Evolutionary conservation across 2,113 vertebrate genomes (phyloP).

Genomic region (Syngnathoides biaculeatus): DNA sequence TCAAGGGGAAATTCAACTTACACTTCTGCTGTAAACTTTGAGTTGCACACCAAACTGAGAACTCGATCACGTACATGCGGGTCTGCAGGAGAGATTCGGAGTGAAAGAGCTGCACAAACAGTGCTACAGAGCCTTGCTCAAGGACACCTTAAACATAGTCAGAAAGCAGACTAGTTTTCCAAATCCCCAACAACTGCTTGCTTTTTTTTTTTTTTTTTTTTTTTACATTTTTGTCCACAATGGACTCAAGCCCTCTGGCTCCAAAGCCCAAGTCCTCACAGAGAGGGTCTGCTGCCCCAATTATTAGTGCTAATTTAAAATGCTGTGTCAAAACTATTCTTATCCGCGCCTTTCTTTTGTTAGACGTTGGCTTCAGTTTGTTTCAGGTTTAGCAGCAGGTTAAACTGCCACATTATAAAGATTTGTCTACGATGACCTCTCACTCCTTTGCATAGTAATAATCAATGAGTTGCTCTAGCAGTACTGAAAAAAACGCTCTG

Average conservation of each 20-base stretch:
- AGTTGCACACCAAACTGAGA: no score
- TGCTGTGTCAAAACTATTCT: background rate
- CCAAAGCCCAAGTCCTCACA: no score
- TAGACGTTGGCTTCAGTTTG: background rate
- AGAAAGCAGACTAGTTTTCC: no score
- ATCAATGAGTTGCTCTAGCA: conserved; percentile 20
- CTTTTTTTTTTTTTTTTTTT: background rate
- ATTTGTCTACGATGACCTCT: conserved; percentile 12
- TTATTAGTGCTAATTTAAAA: background rate
- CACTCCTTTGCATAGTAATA: conserved; percentile 8
- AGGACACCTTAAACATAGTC: no score
- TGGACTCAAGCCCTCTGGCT: background rate
- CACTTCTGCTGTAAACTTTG: no score
- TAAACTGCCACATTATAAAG: conserved; percentile 39
- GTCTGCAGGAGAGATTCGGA: no score
- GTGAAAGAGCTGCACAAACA: no score
- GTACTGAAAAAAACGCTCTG: conserved; percentile 2
- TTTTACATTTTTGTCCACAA: background rate
- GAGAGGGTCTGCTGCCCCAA: background rate
- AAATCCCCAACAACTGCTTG: background rate
- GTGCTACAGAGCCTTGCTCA: no score
- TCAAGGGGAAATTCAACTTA: no score
- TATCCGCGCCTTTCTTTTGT: background rate
- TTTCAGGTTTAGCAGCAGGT: conserved; percentile 22
- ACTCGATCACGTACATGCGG: no score